Conservation (phyloP, 37 sponge, comb jelly and placozoan species). For the Eunapius fragilis region DNA sequence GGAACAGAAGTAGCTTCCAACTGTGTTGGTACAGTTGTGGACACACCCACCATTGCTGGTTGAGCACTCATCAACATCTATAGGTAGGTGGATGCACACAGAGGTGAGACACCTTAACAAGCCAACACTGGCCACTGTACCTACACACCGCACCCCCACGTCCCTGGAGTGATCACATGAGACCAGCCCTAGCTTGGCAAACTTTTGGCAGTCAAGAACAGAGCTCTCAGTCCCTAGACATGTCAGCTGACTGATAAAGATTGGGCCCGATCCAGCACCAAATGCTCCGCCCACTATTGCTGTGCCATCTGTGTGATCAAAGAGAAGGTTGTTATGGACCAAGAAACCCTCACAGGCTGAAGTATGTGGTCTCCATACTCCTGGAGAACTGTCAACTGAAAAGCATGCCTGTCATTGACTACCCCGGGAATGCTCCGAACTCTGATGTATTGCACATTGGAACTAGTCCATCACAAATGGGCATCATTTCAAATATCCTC, state of each 20-base stretch:
- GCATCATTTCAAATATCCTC: too few relatives aligned
- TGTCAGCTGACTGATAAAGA: slow-evolving; percentile 18
- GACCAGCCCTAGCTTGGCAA: not conserved
- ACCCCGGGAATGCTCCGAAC: too few relatives aligned
- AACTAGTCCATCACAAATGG: too few relatives aligned
- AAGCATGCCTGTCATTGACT: too few relatives aligned
- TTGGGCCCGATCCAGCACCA: slow-evolving; percentile 4
- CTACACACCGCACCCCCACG: slow-evolving; percentile 6
- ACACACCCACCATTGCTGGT: slow-evolving; percentile 53
- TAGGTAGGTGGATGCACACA: not conserved
- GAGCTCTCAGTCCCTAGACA: slow-evolving; percentile 32
- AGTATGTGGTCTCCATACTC: too few relatives aligned
- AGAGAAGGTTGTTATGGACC: not conserved
- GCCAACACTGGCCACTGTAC: not conserved
- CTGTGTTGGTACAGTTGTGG: slow-evolving; percentile 38
- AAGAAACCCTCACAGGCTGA: too few relatives aligned
- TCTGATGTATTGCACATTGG: too few relatives aligned
- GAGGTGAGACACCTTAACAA: not conserved
- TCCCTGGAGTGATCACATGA: slow-evolving; percentile 7
- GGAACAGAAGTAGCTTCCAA: slow-evolving; percentile 56
- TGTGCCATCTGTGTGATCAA: not conserved
- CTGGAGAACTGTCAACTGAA: too few relatives aligned
- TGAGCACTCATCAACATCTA: slow-evolving; percentile 54
- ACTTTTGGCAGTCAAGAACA: slow-evolving; percentile 3
- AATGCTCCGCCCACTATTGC: not conserved